These are phyloP conservation scores for Zapornia atra DNA, from an alignment of 2,113 vertebrate genomes.

Conservation along the genomic window DNA sequence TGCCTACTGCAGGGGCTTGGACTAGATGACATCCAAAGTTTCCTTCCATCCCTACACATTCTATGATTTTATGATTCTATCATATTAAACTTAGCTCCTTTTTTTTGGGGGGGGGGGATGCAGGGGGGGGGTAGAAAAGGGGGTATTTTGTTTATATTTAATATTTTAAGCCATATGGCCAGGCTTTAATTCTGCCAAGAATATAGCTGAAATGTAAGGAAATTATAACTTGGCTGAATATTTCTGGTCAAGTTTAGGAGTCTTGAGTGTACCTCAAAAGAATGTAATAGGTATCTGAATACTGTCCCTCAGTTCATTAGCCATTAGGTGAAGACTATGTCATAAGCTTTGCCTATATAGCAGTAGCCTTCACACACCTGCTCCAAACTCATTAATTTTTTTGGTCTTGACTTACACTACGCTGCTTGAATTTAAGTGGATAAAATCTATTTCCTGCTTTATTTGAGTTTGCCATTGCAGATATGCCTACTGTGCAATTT, in stretches of 20 bases:
- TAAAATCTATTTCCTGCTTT: background rate
- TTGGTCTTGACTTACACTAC: background rate
- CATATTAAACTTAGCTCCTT: too few relatives aligned
- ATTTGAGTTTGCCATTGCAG: background rate
- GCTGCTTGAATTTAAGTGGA: background rate
- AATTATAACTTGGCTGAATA: background rate
- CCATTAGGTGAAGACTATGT: background rate
- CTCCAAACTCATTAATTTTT: background rate
- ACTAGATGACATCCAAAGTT: too few relatives aligned
- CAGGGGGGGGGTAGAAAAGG: too few relatives aligned
- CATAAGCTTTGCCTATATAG: background rate
- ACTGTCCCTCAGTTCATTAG: background rate
- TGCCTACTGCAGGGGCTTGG: too few relatives aligned
- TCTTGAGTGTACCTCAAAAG: background rate
- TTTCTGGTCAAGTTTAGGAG: background rate
- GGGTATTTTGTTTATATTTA: too few relatives aligned
- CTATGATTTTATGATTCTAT: too few relatives aligned
- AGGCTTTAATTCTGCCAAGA: background rate
- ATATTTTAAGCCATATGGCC: background rate
- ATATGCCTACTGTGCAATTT: background rate
- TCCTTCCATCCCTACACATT: too few relatives aligned
- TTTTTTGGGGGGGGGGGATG: too few relatives aligned
- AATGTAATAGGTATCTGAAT: background rate
- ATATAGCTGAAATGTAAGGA: background rate
- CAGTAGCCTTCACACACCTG: background rate